Conservation (phyloP, 2,888 invertebrate species). For the Rhagonycha lutea region DNA sequence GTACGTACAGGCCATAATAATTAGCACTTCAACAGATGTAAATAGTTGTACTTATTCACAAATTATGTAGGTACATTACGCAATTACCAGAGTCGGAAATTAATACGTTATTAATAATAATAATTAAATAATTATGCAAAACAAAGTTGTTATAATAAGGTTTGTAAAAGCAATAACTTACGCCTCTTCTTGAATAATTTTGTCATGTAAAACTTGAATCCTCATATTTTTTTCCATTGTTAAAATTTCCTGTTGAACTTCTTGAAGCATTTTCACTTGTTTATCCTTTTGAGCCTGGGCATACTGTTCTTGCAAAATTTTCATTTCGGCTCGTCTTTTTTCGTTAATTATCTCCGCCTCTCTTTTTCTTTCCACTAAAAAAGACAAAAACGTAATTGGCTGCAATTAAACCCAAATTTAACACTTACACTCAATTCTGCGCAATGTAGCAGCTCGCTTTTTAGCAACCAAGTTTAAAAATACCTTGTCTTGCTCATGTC, state of each 20-base stretch:
- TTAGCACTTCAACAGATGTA: no score
- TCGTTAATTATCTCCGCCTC: slow-evolving; percentile 40
- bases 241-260: slow-evolving; percentile 47
- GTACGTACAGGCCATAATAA: no score
- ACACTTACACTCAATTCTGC: slow-evolving; percentile 49
- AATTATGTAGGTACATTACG: no score
- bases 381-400: not conserved
- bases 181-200: slow-evolving; percentile 51
- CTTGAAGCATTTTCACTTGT: slow-evolving; percentile 40
- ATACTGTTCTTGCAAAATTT: slow-evolving; percentile 46
- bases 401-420: not conserved
- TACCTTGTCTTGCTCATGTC: slow-evolving; percentile 39
- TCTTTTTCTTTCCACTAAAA: slow-evolving; percentile 48
- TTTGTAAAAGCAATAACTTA: slow-evolving; percentile 38
- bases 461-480: slow-evolving; percentile 46
- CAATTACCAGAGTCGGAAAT: no score
- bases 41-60: no score
- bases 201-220: slow-evolving; percentile 45
- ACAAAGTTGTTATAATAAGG: no score
- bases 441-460: slow-evolving; percentile 47
- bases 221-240: slow-evolving; percentile 41
- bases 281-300: slow-evolving; percentile 44
- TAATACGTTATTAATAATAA: no score
- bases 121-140: no score
- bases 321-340: slow-evolving; percentile 44